Evolutionary conservation across 2,888 invertebrate genomes (phyloP).

Genomic region (Apamea monoglypha): DNA sequence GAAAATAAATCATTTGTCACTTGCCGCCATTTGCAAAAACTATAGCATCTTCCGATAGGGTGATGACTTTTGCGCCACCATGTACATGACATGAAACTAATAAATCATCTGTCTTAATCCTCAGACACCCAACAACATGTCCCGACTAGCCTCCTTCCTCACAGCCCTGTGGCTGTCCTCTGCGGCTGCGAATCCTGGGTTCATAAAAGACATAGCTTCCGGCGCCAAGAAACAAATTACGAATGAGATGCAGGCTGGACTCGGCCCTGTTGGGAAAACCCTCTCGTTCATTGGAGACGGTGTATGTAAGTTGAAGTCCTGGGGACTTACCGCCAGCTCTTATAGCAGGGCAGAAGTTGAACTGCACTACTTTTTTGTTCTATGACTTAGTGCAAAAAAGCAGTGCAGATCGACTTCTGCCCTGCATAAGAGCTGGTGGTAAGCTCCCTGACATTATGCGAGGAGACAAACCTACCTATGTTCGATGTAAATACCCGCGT

Average conservation of each 20-base stretch:
- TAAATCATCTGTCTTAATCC: neutral
- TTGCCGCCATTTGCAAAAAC: too few relatives aligned
- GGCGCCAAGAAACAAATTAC: rapidly evolving
- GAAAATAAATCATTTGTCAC: too few relatives aligned
- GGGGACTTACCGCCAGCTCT: neutral
- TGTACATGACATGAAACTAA: neutral
- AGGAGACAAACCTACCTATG: too few relatives aligned
- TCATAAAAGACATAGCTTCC: neutral
- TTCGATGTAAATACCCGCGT: too few relatives aligned
- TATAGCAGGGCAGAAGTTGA: too few relatives aligned
- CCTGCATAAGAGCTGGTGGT: too few relatives aligned
- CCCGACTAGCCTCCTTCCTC: neutral
- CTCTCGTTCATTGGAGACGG: neutral
- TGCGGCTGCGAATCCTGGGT: neutral
- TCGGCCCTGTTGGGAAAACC: neutral
- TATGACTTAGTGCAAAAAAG: too few relatives aligned
- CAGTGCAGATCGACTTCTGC: too few relatives aligned
- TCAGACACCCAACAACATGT: neutral
- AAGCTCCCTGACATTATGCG: too few relatives aligned
- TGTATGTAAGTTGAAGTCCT: neutral
- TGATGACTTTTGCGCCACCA: too few relatives aligned
- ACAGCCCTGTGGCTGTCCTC: neutral
- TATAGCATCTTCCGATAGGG: too few relatives aligned
- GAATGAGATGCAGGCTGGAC: neutral
- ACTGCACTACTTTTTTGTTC: too few relatives aligned